Conservation (phyloP, 2,888 invertebrate genomes). For the Ophion obscuratus region DNA sequence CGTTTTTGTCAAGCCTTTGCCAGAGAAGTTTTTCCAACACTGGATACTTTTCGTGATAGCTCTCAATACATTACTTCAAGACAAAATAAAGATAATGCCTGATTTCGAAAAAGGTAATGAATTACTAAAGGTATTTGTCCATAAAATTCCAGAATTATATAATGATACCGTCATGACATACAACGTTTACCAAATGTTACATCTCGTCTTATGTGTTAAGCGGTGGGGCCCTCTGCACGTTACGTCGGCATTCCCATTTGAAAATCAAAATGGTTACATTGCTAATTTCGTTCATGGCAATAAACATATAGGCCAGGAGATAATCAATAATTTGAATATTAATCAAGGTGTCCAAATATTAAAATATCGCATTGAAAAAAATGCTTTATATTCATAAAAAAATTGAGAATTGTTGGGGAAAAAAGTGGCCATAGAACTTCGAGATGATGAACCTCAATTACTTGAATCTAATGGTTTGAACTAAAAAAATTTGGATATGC, state of each 20-base stretch:
- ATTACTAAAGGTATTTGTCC: conserved; percentile 68
- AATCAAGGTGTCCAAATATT: conserved; percentile 64
- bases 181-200: conserved; percentile 70
- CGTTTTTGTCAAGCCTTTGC: conserved; percentile 60
- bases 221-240: conserved; percentile 72
- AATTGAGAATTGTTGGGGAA: neutral
- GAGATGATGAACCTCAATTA: too few species aligned
- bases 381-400: neutral
- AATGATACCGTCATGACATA: conserved; percentile 64
- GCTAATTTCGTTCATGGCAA: conserved; percentile 66
- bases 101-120: conserved; percentile 61
- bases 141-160: conserved; percentile 61
- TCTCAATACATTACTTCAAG: conserved; percentile 64
- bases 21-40: conserved; percentile 67
- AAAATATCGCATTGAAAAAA: conserved; percentile 2
- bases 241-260: conserved; percentile 70
- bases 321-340: conserved; percentile 65
- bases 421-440: neutral
- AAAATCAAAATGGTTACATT: conserved; percentile 70
- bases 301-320: conserved; percentile 65
- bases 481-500: too few species aligned
- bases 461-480: too few species aligned
- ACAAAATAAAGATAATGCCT: conserved; percentile 20
- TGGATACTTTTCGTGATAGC: conserved; percentile 68
- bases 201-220: conserved; percentile 65